These are phyloP conservation scores for Phthorimaea operculella DNA, from an alignment of 1,140 invertebrate genomes.

Conservation along the genomic window DNA sequence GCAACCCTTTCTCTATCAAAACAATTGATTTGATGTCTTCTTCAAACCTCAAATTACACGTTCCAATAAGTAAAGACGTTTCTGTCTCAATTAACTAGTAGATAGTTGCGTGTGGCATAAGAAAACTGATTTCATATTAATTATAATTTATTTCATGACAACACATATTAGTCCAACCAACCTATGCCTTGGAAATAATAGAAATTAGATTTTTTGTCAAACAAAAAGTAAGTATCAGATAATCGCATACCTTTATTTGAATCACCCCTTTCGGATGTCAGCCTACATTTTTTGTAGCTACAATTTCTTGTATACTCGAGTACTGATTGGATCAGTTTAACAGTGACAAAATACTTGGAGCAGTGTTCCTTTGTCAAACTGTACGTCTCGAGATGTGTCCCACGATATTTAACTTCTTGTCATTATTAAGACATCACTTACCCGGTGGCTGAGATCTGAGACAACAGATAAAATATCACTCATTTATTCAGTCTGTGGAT, in stretches of 20 bases:
- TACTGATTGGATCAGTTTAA: constrained; percentile 57
- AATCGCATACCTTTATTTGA: constrained; percentile 50
- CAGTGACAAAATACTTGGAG: constrained; percentile 61
- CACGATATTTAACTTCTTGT: constrained; percentile 59
- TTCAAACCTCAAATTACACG: constrained; percentile 50
- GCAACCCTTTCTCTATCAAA: constrained; percentile 39
- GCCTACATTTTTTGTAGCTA: constrained; percentile 33
- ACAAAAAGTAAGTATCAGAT: constrained; percentile 17
- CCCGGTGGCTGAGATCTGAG: constrained; percentile 59
- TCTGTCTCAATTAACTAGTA: constrained; percentile 29
- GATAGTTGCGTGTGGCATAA: constrained; percentile 33
- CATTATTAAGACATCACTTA: constrained; percentile 67
- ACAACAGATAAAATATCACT: constrained; percentile 45
- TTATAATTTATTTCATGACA: constrained; percentile 36
- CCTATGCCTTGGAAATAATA: constrained; percentile 27
- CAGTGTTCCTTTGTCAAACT: constrained; percentile 53
- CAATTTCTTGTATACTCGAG: constrained; percentile 22
- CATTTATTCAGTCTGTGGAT: constrained; percentile 48
- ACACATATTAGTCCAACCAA: constrained; percentile 33
- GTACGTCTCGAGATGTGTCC: constrained; percentile 49
- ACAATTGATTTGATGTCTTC: constrained; percentile 57
- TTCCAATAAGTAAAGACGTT: constrained; percentile 27
- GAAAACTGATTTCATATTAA: constrained; percentile 22
- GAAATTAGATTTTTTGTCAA: constrained; percentile 23
- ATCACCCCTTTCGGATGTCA: constrained; percentile 46